phyloP scores from a whole-genome alignment of 2,888 invertebrate species.

The Galeopsomyia nigrocyanea region DNA sequence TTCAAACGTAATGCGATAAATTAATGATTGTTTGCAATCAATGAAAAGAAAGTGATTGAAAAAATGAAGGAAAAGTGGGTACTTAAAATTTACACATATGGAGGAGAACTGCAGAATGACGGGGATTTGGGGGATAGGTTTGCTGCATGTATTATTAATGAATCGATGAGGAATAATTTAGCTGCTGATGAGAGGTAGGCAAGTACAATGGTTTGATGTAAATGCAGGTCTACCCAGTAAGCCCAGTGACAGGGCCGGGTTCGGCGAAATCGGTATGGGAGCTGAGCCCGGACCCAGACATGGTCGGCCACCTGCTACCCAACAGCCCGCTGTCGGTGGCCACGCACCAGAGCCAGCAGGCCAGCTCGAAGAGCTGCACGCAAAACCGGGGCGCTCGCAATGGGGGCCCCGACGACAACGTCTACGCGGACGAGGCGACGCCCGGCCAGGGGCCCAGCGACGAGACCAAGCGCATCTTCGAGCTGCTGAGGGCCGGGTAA shows the following conservation, averaged over 20 bases:
- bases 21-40: too few species aligned
- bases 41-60: too few species aligned
- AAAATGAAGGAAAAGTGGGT: too few species aligned
- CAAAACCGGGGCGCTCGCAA: constrained; percentile 52
- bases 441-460: constrained; percentile 63
- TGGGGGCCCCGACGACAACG: constrained; percentile 62
- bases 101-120: too few species aligned
- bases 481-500: constrained; percentile 87
- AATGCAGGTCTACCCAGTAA: constrained; percentile 65
- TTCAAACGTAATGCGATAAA: too few species aligned
- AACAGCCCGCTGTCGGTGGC: constrained; percentile 61
- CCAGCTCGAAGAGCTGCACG: constrained; percentile 39
- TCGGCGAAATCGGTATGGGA: constrained; percentile 92
- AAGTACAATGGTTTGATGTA: neutral
- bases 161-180: too few species aligned
- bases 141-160: too few species aligned
- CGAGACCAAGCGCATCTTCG: constrained; percentile 81
- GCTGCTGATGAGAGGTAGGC: too few species aligned
- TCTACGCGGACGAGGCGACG: constrained; percentile 60
- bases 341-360: constrained; percentile 53
- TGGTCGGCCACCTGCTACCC: constrained; percentile 66
- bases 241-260: constrained; percentile 80
- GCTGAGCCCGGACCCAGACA: constrained; percentile 71
- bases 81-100: too few species aligned
- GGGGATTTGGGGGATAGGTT: too few species aligned